Evolutionary conservation across 2,113 vertebrate genomes (phyloP).

Genomic region (Xerus inauris): DNA sequence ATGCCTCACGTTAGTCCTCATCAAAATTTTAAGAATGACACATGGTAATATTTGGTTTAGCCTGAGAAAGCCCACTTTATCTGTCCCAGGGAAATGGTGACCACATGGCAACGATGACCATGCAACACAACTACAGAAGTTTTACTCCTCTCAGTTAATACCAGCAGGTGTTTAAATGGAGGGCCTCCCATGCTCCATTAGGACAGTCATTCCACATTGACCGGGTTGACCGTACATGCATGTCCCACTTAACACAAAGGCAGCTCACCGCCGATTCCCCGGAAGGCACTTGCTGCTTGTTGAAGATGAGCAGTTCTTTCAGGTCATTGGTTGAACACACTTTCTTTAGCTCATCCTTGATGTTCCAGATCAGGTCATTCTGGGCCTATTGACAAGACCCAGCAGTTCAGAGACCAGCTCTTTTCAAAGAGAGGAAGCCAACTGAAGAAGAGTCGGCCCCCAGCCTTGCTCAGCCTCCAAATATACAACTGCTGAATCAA

Average conservation of each 20-base stretch:
- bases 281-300: constrained; percentile 94
- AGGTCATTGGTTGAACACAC: constrained; percentile 94
- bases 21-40: neutral
- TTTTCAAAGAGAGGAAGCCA: neutral
- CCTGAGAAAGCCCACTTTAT: rapidly evolving
- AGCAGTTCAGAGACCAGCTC: constrained; percentile 46
- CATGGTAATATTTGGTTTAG: rapidly evolving
- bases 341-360: constrained; percentile 97
- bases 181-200: neutral
- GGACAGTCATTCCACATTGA: neutral
- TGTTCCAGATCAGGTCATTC: constrained; percentile 95
- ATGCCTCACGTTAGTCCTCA: neutral
- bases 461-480: neutral
- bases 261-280: constrained; percentile 95
- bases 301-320: constrained; percentile 97
- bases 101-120: neutral
- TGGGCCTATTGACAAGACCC: constrained; percentile 89
- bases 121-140: neutral
- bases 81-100: neutral
- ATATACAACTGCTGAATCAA: rapidly evolving
- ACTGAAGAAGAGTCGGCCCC: neutral
- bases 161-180: neutral
- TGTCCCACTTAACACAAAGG: neutral
- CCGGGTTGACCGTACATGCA: rapidly evolving
- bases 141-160: neutral